phyloP scores from a whole-genome alignment of 2,888 invertebrate genomes.

The Cryptus armator region DNA sequence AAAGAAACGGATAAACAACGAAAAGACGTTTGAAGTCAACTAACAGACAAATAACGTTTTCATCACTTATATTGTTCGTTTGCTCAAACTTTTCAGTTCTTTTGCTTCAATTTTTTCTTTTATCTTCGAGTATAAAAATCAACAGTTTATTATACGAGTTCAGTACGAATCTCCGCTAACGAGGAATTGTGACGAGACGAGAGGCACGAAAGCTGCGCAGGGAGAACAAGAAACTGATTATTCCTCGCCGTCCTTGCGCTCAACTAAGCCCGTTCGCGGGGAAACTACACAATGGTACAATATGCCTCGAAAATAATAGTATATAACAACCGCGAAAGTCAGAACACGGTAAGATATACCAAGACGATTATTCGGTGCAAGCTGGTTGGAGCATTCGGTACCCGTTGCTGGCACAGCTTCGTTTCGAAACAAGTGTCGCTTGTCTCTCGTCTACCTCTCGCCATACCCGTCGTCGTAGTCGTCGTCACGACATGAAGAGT shows the following conservation, averaged over 20 bases:
- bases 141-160: neutral
- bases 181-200: constrained; percentile 10
- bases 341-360: neutral
- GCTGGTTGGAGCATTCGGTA: neutral
- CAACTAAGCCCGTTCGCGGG: neutral
- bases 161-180: neutral
- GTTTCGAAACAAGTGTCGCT: constrained; percentile 42
- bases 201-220: neutral
- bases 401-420: neutral
- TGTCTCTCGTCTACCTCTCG: constrained; percentile 20
- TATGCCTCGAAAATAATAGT: neutral
- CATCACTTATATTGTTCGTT: neutral
- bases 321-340: neutral
- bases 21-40: neutral
- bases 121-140: neutral
- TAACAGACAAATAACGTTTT: neutral
- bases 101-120: too few species aligned
- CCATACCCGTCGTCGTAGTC: neutral
- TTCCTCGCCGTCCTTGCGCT: neutral
- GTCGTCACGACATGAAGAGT: constrained; percentile 43
- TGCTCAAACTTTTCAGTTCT: too few species aligned
- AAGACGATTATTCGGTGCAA: neutral
- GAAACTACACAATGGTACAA: neutral
- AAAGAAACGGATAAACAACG: neutral
- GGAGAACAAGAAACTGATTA: neutral